A percentile compares a stretch with the other conserved stretches of the same genome.
Evolutionary conservation across 2,113 vertebrate species (phyloP).

Genomic region (Pluvianellus socialis): DNA sequence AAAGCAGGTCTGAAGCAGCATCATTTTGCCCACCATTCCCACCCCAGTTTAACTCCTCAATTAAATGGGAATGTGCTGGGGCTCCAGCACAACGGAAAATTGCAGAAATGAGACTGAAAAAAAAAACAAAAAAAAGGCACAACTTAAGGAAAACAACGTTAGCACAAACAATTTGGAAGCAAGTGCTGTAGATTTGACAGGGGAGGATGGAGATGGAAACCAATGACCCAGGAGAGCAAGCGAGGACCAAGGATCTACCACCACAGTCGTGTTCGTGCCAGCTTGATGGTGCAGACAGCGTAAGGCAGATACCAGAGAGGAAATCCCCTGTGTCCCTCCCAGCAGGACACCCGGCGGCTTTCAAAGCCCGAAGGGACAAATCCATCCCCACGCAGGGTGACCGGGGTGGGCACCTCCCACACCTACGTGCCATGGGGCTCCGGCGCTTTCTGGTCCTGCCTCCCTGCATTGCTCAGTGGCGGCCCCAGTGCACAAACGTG

Average conservation of each 20-base stretch:
- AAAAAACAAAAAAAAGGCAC: neutral
- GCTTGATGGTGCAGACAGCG: accelerated
- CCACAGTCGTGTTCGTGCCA: accelerated
- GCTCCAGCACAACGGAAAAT: neutral
- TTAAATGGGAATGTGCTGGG: neutral
- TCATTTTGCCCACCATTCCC: accelerated
- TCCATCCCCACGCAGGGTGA: neutral
- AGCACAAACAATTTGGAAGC: neutral
- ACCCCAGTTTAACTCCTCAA: neutral
- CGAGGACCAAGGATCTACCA: accelerated
- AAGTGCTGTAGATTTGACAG: neutral
- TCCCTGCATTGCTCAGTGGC: accelerated
- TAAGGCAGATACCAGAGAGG: neutral
- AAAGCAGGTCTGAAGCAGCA: neutral
- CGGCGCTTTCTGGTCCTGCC: neutral
- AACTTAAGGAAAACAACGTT: neutral
- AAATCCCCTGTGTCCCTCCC: neutral
- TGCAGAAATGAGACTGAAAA: neutral
- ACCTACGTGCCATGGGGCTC: accelerated
- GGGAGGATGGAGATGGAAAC: neutral
- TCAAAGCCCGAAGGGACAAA: neutral
- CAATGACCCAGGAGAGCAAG: neutral
- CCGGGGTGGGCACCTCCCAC: neutral
- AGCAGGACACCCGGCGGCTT: neutral
- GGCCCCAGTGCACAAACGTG: neutral